Percentiles rank a stretch among this genome's conserved stretches.
Evolutionary conservation across 2,113 vertebrate species (phyloP).

Genomic region (Sciurus niger): DNA sequence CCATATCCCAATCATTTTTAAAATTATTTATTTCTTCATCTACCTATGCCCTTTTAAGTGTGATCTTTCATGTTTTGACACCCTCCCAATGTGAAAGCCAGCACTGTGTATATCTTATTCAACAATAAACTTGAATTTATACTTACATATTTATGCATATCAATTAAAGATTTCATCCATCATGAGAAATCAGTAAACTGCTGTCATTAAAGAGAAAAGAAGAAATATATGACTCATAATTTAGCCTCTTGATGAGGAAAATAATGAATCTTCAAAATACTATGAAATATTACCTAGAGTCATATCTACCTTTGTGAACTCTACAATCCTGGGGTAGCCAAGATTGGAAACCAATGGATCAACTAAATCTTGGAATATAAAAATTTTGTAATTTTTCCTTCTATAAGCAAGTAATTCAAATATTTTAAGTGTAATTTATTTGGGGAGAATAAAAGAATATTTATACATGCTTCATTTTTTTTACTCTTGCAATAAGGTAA

Average conservation of each 20-base stretch:
- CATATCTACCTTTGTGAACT: background rate
- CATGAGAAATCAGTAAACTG: background rate
- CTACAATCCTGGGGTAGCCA: background rate
- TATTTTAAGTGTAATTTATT: background rate
- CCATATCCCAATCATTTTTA: background rate
- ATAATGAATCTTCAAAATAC: background rate
- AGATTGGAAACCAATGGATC: background rate
- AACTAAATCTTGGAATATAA: background rate
- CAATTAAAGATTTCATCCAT: background rate
- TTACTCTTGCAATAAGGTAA: background rate
- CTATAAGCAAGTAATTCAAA: background rate
- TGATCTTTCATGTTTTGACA: background rate
- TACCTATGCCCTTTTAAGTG: background rate
- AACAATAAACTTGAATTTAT: background rate
- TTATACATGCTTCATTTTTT: background rate
- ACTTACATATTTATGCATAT: background rate
- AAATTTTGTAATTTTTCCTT: background rate
- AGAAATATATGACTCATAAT: background rate
- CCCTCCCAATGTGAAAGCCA: background rate
- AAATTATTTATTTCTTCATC: background rate
- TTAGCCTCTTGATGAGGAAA: constrained; percentile 3
- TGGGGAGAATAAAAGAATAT: background rate
- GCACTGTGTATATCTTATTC: background rate
- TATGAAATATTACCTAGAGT: background rate
- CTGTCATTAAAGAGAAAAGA: background rate